A percentile compares a stretch with the other conserved stretches of the same genome.
Conservation (phyloP, 2,888 invertebrate genomes). For the Hypomecis punctinalis region DNA sequence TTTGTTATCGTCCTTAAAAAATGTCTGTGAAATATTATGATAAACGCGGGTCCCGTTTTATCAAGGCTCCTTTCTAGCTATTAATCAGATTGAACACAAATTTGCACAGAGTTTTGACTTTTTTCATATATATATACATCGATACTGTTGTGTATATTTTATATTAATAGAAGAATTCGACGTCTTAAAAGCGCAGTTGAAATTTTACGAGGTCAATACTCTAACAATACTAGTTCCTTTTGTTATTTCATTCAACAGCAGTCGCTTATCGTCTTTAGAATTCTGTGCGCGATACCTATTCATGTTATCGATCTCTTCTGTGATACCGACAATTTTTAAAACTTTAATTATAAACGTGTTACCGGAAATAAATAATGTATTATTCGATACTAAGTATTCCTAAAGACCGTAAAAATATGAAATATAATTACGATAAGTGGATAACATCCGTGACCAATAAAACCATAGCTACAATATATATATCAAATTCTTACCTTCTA, state of each 20-base stretch:
- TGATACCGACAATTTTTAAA: conserved; percentile 7
- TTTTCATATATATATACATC: neutral
- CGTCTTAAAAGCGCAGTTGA: conserved; percentile 13
- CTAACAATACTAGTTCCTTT: conserved; percentile 28
- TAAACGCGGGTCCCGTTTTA: too few relatives aligned
- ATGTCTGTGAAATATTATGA: neutral
- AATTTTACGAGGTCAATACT: conserved; percentile 33
- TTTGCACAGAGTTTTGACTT: too few relatives aligned
- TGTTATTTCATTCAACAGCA: conserved; percentile 34
- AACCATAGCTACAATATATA: too few relatives aligned
- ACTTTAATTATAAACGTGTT: too few relatives aligned
- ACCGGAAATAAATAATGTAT: too few relatives aligned
- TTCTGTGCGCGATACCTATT: conserved; percentile 24
- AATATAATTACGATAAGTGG: too few relatives aligned
- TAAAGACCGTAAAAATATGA: neutral
- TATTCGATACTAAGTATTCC: too few relatives aligned
- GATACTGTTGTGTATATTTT: neutral
- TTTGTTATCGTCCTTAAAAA: conserved; percentile 4
- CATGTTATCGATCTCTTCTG: conserved; percentile 26
- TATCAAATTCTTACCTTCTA: too few relatives aligned
- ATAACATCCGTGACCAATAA: too few relatives aligned
- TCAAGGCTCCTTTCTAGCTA: too few relatives aligned
- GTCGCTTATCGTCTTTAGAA: conserved; percentile 35
- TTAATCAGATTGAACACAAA: too few relatives aligned
- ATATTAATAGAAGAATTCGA: neutral